Conservation (phyloP, 2,888 invertebrate species). For the Zygaena filipendulae region DNA sequence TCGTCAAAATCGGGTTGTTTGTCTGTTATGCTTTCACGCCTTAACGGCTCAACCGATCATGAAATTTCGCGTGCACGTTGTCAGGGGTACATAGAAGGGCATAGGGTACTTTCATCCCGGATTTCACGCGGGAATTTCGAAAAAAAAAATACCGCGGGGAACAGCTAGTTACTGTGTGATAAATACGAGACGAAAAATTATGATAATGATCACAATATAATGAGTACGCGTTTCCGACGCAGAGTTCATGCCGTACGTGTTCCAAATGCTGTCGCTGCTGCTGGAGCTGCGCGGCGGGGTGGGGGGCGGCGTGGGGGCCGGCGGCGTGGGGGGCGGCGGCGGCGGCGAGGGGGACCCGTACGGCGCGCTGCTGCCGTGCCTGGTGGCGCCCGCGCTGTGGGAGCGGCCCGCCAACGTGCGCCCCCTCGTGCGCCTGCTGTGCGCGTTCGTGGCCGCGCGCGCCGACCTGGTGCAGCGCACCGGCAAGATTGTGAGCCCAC, state of each 20-base stretch:
- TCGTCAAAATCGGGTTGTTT: too few species aligned
- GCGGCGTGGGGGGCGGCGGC: constrained; percentile 31
- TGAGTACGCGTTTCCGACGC: too few species aligned
- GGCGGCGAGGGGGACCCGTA: constrained; percentile 79
- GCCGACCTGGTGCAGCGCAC: constrained; percentile 45
- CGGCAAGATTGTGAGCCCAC: constrained; percentile 79
- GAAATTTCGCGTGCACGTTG: too few species aligned
- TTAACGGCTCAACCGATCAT: too few species aligned
- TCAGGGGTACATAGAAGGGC: too few species aligned
- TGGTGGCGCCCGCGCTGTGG: constrained; percentile 92
- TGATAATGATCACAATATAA: too few species aligned
- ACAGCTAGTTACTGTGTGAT: too few species aligned
- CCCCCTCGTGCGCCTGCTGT: constrained; percentile 91
- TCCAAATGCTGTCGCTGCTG: constrained; percentile 94
- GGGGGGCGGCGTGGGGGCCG: constrained; percentile 26
- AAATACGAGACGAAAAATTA: too few species aligned
- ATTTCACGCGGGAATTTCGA: too few species aligned
- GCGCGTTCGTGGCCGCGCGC: constrained; percentile 78
- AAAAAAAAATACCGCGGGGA: too few species aligned
- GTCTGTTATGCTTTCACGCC: too few species aligned
- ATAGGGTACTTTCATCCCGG: too few species aligned
- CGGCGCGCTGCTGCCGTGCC: constrained; percentile 88
- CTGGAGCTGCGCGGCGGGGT: constrained; percentile 76
- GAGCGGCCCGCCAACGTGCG: constrained; percentile 94
- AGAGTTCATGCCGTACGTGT: constrained; percentile 98